phyloP scores from a whole-genome alignment of 2,888 invertebrate genomes.

The Panopea generosa region DNA sequence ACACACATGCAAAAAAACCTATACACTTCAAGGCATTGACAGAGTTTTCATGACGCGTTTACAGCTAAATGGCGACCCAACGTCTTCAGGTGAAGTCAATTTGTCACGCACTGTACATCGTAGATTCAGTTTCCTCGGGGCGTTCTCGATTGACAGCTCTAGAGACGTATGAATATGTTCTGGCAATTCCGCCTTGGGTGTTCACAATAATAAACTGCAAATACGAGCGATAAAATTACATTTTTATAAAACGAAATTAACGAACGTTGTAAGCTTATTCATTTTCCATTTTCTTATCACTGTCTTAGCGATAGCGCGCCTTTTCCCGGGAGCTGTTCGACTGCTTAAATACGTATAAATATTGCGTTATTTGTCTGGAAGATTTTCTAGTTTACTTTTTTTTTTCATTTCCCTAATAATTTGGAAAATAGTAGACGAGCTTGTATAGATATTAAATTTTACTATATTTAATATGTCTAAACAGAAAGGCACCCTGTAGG shows the following conservation, averaged over 20 bases:
- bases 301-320: too few relatives aligned
- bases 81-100: conserved; percentile 16
- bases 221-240: not conserved
- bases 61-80: conserved; percentile 14
- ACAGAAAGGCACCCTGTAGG: too few relatives aligned
- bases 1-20: too few relatives aligned
- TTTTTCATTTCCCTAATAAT: too few relatives aligned
- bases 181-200: conserved; percentile 18
- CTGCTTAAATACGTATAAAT: too few relatives aligned
- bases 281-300: not conserved
- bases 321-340: too few relatives aligned
- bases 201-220: not conserved
- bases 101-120: conserved; percentile 6
- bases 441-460: too few relatives aligned
- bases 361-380: too few relatives aligned
- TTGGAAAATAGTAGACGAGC: too few relatives aligned
- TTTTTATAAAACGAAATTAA: conserved; percentile 12
- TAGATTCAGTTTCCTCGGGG: conserved; percentile 5
- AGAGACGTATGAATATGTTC: not conserved
- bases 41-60: conserved; percentile 4
- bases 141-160: conserved; percentile 15
- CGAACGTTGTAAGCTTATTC: conserved; percentile 1
- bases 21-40: too few relatives aligned
- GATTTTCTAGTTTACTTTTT: too few relatives aligned
- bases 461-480: too few relatives aligned